Evolutionary conservation across 2,888 invertebrate genomes (phyloP).

Genomic region (Baronia brevicornis): DNA sequence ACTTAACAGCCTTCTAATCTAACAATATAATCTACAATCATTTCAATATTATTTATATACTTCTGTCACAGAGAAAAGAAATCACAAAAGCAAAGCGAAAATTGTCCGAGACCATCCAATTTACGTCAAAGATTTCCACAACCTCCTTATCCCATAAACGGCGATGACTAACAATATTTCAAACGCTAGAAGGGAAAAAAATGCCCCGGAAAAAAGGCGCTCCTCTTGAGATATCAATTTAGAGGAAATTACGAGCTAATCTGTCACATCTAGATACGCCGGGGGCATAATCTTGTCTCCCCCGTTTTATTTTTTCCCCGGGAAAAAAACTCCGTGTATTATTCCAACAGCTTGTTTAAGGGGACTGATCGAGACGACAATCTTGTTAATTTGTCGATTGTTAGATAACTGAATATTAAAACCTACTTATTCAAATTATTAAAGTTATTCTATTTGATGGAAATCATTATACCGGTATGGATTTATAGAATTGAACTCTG

Average conservation of each 20-base stretch:
- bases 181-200: constrained; percentile 32
- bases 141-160: constrained; percentile 33
- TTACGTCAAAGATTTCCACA: constrained; percentile 44
- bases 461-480: too few relatives aligned
- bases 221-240: constrained; percentile 73
- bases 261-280: constrained; percentile 68
- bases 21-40: too few relatives aligned
- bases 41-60: constrained; percentile 8
- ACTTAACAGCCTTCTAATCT: too few relatives aligned
- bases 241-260: constrained; percentile 68
- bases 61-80: constrained; percentile 5
- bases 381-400: constrained; percentile 66
- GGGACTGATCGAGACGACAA: constrained; percentile 42
- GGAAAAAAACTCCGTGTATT: constrained; percentile 31
- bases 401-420: constrained; percentile 39
- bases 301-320: constrained; percentile 43
- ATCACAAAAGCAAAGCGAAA: constrained; percentile 10
- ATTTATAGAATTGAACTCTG: too few relatives aligned
- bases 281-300: constrained; percentile 56
- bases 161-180: constrained; percentile 58
- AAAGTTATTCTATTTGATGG: too few relatives aligned
- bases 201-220: constrained; percentile 37
- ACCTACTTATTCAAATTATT: too few relatives aligned
- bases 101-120: constrained; percentile 28
- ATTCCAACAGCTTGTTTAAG: constrained; percentile 23